Conservation (phyloP, 2,797 vertebrate species). For the Arvicola amphibius region DNA sequence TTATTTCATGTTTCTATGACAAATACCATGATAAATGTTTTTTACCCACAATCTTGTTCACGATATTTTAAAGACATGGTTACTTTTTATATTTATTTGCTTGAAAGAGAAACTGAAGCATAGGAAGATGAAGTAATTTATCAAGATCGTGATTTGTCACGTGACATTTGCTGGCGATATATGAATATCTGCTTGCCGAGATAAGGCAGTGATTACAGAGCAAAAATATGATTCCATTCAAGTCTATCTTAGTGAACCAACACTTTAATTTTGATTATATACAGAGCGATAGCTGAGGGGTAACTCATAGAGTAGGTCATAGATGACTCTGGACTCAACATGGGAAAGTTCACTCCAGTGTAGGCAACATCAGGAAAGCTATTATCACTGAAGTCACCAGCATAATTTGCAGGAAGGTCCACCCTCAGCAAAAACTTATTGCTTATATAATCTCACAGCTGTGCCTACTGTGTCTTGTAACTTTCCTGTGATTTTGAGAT, state of each 20-base stretch:
- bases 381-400: background rate
- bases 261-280: background rate
- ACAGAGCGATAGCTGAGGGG: background rate
- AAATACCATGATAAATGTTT: background rate
- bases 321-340: background rate
- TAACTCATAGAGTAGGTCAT: too few relatives aligned
- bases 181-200: background rate
- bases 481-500: background rate
- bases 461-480: background rate
- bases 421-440: background rate
- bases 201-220: background rate
- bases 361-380: background rate
- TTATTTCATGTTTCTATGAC: background rate
- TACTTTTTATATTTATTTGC: slow-evolving; percentile 44
- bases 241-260: background rate
- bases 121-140: slow-evolving; percentile 17
- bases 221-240: background rate
- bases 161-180: background rate
- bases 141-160: background rate
- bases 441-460: too few relatives aligned
- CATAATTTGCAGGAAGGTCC: background rate
- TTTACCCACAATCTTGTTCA: slow-evolving; percentile 16
- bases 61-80: background rate
- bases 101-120: background rate
- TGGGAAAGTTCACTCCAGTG: background rate